Evolutionary conservation across 2,113 vertebrate species (phyloP), one percentile per base, ranked within the genome.

Genomic region (Cyanoderma ruficeps): DNA sequence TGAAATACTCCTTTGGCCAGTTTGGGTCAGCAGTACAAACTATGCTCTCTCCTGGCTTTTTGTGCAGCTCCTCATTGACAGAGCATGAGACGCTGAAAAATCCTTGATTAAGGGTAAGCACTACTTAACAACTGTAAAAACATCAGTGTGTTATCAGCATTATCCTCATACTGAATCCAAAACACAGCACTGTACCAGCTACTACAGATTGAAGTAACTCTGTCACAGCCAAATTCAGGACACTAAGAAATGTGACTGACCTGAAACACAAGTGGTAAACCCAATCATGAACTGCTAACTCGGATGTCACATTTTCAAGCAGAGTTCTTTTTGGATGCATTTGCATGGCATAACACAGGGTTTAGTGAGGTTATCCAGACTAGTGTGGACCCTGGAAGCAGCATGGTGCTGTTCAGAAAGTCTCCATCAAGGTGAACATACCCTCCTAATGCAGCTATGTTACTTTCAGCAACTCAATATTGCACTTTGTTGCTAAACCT

Each of bases 281-380:
- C 4, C 2, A 2, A 89, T 31, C 2, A 60, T 27, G 37, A 55
- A 13, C 46, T 37, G 21, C 24, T 57, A 35, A 60, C 22, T 25
- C 20, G 1, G 25, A 67, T 15, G 15, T n/a, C 42, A 53, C 22
- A 18, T 80, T 70, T 90, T 76, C 75, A 65, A 64, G 13, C 12
- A 35, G 42, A 49, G 13, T 2, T 79, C n/a, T 67, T 13, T 71
- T 56, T 47, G 12, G 15, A 21, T 44, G 17, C 39, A 24, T 74
- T 61, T 69, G 9, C 0, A 0, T 37, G 6, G 5, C 35, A 5
- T 56, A 42, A 55, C 7, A 24, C 0, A 24, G 19, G 15, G 7
- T 21, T 74, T 8, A 28, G 18, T 64, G 39, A 67, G 41, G 30
- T 37, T 60, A 42, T 20, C 33, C 25, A 39, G 23, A 22, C 14